Evolutionary conservation across 2,888 invertebrate species (phyloP).

Genomic region (Polyommatus icarus): DNA sequence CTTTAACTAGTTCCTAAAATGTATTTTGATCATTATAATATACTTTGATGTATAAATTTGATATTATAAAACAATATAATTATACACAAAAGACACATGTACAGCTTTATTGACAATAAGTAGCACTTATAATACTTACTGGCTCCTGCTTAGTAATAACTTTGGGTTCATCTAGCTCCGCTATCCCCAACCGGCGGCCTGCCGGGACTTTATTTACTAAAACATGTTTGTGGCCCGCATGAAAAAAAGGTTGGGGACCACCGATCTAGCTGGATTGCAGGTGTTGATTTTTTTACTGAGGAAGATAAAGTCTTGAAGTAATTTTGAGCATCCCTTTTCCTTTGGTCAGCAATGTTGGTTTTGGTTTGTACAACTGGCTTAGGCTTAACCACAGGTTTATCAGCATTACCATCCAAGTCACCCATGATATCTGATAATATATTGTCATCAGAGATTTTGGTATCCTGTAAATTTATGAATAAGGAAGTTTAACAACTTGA

Average conservation of each 20-base stretch:
- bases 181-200: too few relatives aligned
- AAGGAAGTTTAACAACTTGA: neutral
- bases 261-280: conserved; percentile 45
- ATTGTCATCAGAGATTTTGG: conserved; percentile 89
- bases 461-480: conserved; percentile 65
- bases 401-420: conserved; percentile 79
- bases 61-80: too few relatives aligned
- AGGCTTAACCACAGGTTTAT: conserved; percentile 53
- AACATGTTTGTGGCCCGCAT: too few relatives aligned
- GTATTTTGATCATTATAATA: too few relatives aligned
- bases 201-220: too few relatives aligned
- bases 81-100: too few relatives aligned
- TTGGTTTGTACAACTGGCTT: conserved; percentile 52
- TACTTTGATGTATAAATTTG: too few relatives aligned
- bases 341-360: conserved; percentile 60
- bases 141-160: conserved; percentile 42
- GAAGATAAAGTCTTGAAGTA: conserved; percentile 70
- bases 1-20: conserved; percentile 45
- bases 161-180: conserved; percentile 42
- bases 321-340: conserved; percentile 71
- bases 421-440: conserved; percentile 87
- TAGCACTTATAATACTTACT: conserved; percentile 39
- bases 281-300: conserved; percentile 58
- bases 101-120: neutral
- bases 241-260: too few relatives aligned